These are phyloP conservation scores for Epirrhoe tristata DNA, from an alignment of 2,888 invertebrate species.

Conservation along the genomic window DNA sequence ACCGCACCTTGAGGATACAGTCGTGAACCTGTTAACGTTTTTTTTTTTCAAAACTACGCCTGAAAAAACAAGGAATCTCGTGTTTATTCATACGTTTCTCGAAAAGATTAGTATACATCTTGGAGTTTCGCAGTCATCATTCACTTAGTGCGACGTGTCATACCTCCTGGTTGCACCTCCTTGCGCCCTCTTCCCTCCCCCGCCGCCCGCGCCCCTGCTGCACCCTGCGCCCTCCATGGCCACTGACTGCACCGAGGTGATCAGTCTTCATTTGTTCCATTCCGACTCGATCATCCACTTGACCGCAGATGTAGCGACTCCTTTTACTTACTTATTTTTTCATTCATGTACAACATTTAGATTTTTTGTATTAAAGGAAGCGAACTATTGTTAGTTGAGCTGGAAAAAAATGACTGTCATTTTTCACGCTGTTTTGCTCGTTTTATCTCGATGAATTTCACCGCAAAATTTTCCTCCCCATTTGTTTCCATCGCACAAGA, in stretches of 20 bases:
- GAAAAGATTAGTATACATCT: constrained; percentile 21
- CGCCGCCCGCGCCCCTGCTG: constrained; percentile 30
- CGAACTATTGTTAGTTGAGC: constrained; percentile 39
- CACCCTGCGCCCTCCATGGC: constrained; percentile 44
- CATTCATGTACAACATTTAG: neutral
- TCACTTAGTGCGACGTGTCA: constrained; percentile 79
- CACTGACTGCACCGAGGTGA: constrained; percentile 67
- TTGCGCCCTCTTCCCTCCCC: constrained; percentile 42
- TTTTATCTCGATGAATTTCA: constrained; percentile 68
- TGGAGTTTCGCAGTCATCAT: constrained; percentile 61
- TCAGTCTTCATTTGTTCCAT: constrained; percentile 81
- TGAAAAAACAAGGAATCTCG: too few relatives aligned
- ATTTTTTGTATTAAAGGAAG: neutral
- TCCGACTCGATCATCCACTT: constrained; percentile 64
- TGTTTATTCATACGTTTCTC: constrained; percentile 2
- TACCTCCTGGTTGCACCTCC: constrained; percentile 56
- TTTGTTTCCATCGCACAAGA: constrained; percentile 85
- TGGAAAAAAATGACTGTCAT: constrained; percentile 70
- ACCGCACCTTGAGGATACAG: too few relatives aligned
- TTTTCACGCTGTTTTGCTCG: constrained; percentile 71
- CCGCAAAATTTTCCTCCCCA: constrained; percentile 83
- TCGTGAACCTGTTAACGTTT: too few relatives aligned
- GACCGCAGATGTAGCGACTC: constrained; percentile 53
- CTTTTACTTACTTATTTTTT: constrained; percentile 35
- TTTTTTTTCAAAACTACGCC: too few relatives aligned